Evolutionary conservation across 2,113 vertebrate species (phyloP).

Genomic region (Actenoides hombroni): DNA sequence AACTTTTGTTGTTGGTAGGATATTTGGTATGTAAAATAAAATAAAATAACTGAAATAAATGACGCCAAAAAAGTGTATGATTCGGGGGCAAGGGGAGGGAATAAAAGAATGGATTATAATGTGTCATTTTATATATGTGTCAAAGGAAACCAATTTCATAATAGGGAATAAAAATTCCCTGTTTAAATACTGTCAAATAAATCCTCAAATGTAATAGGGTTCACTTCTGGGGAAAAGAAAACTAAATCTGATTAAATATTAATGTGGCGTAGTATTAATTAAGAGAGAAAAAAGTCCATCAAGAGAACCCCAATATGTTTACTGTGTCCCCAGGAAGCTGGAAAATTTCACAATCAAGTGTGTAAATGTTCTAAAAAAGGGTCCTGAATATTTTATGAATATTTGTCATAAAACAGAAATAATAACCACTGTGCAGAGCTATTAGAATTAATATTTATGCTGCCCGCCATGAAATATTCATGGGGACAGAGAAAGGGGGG

Average conservation of each 20-base stretch:
- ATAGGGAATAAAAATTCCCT: constrained; percentile 67
- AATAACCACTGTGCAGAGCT: constrained; percentile 97
- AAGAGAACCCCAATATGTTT: constrained; percentile 82
- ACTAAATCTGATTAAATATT: constrained; percentile 77
- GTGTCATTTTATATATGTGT: constrained; percentile 48
- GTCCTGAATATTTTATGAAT: constrained; percentile 96
- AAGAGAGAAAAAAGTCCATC: constrained; percentile 75
- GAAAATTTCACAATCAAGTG: constrained; percentile 81
- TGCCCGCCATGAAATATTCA: constrained; percentile 98
- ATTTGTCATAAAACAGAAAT: constrained; percentile 95
- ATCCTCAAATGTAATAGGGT: constrained; percentile 61
- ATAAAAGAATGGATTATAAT: constrained; percentile 54
- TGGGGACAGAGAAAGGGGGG: constrained; percentile 85
- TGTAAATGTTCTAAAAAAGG: constrained; percentile 86
- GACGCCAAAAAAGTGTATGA: neutral
- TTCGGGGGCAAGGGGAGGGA: constrained; percentile 43
- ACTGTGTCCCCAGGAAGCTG: constrained; percentile 77
- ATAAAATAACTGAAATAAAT: neutral
- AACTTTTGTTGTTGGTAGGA: constrained; percentile 7
- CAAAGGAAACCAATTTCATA: constrained; percentile 47
- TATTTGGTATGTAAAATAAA: constrained; percentile 11
- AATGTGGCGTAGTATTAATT: constrained; percentile 74
- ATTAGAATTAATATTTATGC: constrained; percentile 99
- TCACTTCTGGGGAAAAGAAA: constrained; percentile 67
- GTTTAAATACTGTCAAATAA: constrained; percentile 68